phyloP scores from a whole-genome alignment of 2,888 invertebrate species.

The Amaurobius ferox region DNA sequence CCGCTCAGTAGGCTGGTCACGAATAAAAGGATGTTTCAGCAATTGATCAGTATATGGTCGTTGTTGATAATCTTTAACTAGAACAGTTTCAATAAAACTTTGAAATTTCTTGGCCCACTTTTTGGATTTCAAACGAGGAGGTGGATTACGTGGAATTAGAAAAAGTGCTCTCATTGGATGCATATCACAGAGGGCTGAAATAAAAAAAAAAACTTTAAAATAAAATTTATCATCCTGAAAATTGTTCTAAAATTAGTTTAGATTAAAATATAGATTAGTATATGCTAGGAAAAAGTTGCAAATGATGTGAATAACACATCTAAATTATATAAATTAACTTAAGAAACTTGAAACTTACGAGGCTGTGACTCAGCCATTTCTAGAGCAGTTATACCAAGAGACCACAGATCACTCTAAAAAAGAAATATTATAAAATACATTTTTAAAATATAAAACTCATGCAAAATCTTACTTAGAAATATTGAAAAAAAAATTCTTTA shows the following conservation, averaged over 20 bases:
- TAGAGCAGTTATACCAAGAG: conserved; percentile 93
- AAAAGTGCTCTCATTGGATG: conserved; percentile 99
- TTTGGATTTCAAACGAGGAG: conserved; percentile 97
- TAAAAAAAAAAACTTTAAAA: conserved; percentile 48
- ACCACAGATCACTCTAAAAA: conserved; percentile 80
- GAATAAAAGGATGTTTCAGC: conserved; percentile 97
- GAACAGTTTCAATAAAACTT: conserved; percentile 97
- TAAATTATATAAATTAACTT: too few species aligned
- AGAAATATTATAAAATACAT: background rate
- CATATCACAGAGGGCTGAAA: conserved; percentile 92
- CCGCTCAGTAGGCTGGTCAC: conserved; percentile 98
- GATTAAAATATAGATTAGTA: too few species aligned
- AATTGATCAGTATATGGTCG: conserved; percentile 98
- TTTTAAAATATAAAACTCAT: too few species aligned
- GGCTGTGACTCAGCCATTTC: conserved; percentile 99
- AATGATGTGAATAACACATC: too few species aligned
- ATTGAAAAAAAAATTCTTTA: too few species aligned
- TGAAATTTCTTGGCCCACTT: conserved; percentile 85
- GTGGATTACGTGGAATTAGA: conserved; percentile 97
- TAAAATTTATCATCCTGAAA: too few species aligned
- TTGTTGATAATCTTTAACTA: conserved; percentile 99
- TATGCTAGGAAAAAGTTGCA: too few species aligned
- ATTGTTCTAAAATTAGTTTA: too few species aligned
- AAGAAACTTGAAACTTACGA: too few species aligned
- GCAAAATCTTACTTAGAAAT: too few species aligned